phyloP scores from a whole-genome alignment of 2,888 invertebrate genomes.

The Stenolophus ochropezus region DNA sequence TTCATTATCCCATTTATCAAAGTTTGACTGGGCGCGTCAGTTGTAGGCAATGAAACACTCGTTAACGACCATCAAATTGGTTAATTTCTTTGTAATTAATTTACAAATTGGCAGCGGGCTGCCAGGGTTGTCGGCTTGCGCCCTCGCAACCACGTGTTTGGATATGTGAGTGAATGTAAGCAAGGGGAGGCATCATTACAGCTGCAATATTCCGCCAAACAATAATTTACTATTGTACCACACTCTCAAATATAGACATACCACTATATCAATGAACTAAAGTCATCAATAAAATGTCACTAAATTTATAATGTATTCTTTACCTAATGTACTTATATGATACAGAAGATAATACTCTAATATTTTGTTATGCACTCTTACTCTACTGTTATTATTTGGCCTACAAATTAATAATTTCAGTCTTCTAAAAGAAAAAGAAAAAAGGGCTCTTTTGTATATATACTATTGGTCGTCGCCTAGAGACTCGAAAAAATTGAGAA shows the following conservation, averaged over 20 bases:
- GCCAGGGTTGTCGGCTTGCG: conserved; percentile 33
- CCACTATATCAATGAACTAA: no score
- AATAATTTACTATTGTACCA: neutral
- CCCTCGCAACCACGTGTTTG: conserved; percentile 13
- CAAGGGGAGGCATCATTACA: neutral
- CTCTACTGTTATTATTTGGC: no score
- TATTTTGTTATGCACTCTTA: no score
- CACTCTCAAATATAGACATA: neutral
- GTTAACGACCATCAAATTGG: conserved; percentile 57
- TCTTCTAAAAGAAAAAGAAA: no score
- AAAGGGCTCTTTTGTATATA: no score
- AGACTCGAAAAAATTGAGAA: no score
- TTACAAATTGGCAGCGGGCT: conserved; percentile 55
- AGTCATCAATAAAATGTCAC: no score
- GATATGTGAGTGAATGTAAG: neutral
- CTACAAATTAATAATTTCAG: no score
- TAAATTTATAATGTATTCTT: no score
- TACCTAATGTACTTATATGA: no score
- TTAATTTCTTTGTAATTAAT: conserved; percentile 60
- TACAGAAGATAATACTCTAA: no score
- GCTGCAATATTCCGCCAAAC: neutral
- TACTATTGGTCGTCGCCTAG: no score
- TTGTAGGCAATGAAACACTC: conserved; percentile 50
- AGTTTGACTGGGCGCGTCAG: conserved; percentile 43
- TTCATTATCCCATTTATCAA: conserved; percentile 55